Evolutionary conservation across 2,113 vertebrate species (phyloP).

Genomic region (Pogonocichla stellata): DNA sequence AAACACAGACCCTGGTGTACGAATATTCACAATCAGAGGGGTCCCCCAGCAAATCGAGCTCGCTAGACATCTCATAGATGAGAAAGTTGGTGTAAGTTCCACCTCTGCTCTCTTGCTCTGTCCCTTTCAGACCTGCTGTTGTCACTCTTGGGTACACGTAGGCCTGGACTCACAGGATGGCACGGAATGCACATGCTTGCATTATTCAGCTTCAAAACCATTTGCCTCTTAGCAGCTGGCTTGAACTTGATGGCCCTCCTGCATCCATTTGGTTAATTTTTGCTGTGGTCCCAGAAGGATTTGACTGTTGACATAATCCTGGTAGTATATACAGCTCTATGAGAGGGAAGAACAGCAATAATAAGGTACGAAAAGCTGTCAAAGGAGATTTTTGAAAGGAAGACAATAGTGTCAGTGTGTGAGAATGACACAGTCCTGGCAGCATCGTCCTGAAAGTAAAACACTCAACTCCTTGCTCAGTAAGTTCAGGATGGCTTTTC

Average conservation of each 20-base stretch:
- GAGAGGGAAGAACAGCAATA: background rate
- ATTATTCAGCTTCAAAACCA: background rate
- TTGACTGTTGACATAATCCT: background rate
- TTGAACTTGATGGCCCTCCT: background rate
- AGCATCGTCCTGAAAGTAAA: background rate
- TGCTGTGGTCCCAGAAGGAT: background rate
- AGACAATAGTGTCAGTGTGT: background rate
- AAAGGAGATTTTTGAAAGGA: background rate
- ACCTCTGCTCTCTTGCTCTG: background rate
- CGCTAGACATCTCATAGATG: constrained; percentile 96
- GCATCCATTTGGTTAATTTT: background rate
- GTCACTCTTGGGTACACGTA: background rate
- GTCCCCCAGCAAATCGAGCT: constrained; percentile 92
- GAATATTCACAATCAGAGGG: constrained; percentile 95
- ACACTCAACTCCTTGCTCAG: background rate
- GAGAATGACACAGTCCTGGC: background rate
- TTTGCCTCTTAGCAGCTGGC: background rate
- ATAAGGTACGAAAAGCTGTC: background rate
- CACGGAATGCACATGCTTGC: rapidly evolving
- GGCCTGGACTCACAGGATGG: background rate
- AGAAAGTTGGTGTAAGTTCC: constrained; percentile 94
- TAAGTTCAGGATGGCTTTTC: background rate
- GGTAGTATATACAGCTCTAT: background rate
- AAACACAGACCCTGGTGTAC: constrained; percentile 90
- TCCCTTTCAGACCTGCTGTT: background rate